Evolutionary conservation across 2,113 vertebrate genomes (phyloP).

Genomic region (Clarias batrachus): DNA sequence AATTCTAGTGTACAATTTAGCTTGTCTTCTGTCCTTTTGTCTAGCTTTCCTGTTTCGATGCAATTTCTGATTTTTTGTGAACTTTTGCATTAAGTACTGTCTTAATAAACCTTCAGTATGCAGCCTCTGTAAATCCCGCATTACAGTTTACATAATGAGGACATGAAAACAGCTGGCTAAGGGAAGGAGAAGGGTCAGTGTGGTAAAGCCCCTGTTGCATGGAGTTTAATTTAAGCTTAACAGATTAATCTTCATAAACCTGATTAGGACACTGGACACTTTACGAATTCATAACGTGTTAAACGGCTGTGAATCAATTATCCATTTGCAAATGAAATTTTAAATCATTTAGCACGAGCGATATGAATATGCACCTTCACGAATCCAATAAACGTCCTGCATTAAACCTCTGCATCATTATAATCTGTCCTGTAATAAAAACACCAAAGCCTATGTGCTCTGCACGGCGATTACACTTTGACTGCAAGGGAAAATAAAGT

Average conservation of each 20-base stretch:
- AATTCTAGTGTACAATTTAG: not conserved
- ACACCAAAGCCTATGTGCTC: not conserved
- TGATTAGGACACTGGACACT: conserved; percentile 17
- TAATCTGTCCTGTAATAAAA: conserved; percentile 3
- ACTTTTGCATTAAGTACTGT: not conserved
- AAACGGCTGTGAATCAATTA: conserved; percentile 21
- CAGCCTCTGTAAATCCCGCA: not conserved
- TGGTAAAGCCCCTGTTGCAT: not conserved
- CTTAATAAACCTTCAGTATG: not conserved
- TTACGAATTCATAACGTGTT: conserved; percentile 11
- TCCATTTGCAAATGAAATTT: conserved; percentile 4
- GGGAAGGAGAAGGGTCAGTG: not conserved
- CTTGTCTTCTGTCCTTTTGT: not conserved
- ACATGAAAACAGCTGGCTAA: not conserved
- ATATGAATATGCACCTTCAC: not conserved
- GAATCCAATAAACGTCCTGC: conserved; percentile 3
- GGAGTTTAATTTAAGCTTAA: conserved; percentile 19
- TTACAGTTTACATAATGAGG: not conserved
- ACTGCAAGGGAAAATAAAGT: not conserved
- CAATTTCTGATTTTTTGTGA: not conserved
- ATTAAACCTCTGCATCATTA: not conserved
- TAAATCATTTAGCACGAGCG: conserved; percentile 14
- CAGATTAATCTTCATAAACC: conserved; percentile 21
- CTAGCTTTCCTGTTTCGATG: not conserved
- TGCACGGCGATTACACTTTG: not conserved